Evolutionary conservation across 1,140 invertebrate genomes (phyloP), one percentile per base, ranked within the genome.

Genomic region (Dendroctonus ponderosae): DNA sequence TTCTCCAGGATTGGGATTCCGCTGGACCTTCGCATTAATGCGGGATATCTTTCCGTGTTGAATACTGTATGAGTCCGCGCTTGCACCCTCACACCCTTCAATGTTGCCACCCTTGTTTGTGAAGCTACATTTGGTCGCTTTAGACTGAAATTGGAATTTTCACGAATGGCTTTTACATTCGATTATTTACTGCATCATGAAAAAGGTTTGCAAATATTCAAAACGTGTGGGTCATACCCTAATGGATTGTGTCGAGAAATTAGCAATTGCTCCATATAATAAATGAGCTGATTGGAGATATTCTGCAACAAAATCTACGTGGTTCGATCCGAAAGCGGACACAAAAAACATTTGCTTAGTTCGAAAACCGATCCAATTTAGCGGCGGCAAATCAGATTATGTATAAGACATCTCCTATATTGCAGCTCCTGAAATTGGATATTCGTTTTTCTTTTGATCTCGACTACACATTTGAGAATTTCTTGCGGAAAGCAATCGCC

Each of bases 1-100:
- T 67, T 67, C 65, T 53, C 57, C 57, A 44, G 57, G 49, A 61
- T 67, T 67, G 57, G 58, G 65, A 67, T 67, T 67, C 58, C 65
- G 58, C 58, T 61, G 57, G 65, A 67, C 65, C 65, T 67, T 67
- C 57, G 57, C 65, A 67, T 67, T 67, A 67, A 67, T 67, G 57
- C 65, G 46, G 65, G 65, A 67, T 67, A 67, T 67, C 65, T 61
- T 67, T 48, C 65, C 65, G 65, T 67, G 65, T 67, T 67, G 65
- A 67, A 67, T 67, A 67, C 65, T 67, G 65, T 67, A 67, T 67
- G 65, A 67, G 65, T 3, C 26, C 15, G 26, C 38, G 14, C 49
- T 44, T 48, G 58, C 39, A 59, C 64, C 52, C 43, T 63, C 26
- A 11, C 42, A 26, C 50, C 51, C 64, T 38, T 39, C 49, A 15